Evolutionary conservation across 2,113 vertebrate genomes (phyloP).

Genomic region (Neodon shergylaensis): DNA sequence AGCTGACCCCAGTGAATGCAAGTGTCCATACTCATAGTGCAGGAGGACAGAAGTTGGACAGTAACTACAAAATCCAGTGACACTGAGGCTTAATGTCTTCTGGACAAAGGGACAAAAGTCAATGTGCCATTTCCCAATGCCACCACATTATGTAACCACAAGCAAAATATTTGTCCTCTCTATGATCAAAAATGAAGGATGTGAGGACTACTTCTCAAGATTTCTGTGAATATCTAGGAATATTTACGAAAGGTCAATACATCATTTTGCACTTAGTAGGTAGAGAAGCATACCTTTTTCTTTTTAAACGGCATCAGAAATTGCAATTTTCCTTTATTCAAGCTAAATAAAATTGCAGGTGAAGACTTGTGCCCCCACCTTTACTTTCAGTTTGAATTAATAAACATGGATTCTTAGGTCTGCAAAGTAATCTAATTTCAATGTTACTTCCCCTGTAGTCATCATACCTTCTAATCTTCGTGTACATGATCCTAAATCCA

Average conservation of each 20-base stretch:
- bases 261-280: neutral
- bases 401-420: neutral
- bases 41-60: neutral
- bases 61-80: neutral
- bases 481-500: neutral
- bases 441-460: neutral
- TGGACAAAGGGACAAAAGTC: neutral
- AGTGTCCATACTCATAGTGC: neutral
- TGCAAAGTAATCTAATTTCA: neutral
- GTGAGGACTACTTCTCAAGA: neutral
- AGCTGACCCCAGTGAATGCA: neutral
- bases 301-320: neutral
- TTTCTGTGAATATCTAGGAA: neutral
- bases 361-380: too few relatives aligned
- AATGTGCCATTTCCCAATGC: neutral
- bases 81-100: neutral
- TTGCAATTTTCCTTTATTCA: neutral
- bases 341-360: neutral
- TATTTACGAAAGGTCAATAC: neutral
- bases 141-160: neutral
- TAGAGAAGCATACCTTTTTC: neutral
- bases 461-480: neutral
- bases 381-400: neutral
- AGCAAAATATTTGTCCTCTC: neutral
- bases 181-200: neutral